phyloP scores from a whole-genome alignment of 2,888 invertebrate genomes.

The Podabrus alpinus region DNA sequence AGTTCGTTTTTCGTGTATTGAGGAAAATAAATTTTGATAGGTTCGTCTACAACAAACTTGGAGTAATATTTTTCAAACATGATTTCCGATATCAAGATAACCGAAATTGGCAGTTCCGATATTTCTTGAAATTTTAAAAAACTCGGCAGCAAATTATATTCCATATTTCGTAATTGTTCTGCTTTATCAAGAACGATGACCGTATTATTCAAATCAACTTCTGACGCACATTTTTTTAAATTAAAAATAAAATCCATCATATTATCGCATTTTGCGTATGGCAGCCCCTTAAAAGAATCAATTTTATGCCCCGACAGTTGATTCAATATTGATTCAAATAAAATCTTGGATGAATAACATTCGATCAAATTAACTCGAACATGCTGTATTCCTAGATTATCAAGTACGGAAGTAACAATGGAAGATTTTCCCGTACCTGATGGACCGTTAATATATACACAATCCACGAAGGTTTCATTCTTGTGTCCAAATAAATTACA shows the following conservation, averaged over 20 bases:
- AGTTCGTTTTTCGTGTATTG: slow-evolving; percentile 80
- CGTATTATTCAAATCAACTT: slow-evolving; percentile 57
- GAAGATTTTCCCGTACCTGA: slow-evolving; percentile 84
- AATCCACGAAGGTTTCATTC: slow-evolving; percentile 68
- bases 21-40: slow-evolving; percentile 74
- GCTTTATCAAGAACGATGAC: slow-evolving; percentile 80
- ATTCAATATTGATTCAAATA: slow-evolving; percentile 76
- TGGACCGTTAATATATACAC: slow-evolving; percentile 81
- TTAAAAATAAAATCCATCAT: slow-evolving; percentile 66
- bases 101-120: slow-evolving; percentile 71
- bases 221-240: slow-evolving; percentile 43
- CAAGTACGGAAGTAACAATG: slow-evolving; percentile 65
- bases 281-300: slow-evolving; percentile 50
- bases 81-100: slow-evolving; percentile 77
- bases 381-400: slow-evolving; percentile 62
- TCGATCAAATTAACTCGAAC: slow-evolving; percentile 80
- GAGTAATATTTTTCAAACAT: slow-evolving; percentile 79
- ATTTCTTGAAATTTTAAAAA: slow-evolving; percentile 77
- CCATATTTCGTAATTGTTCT: slow-evolving; percentile 76
- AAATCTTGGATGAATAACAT: slow-evolving; percentile 74
- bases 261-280: slow-evolving; percentile 66
- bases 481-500: slow-evolving; percentile 52
- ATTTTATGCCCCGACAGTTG: slow-evolving; percentile 58
- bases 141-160: slow-evolving; percentile 71
- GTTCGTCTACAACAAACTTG: slow-evolving; percentile 71